A percentile compares a stretch with the other conserved stretches of the same genome.
These are phyloP conservation scores for Agriopis leucophaearia DNA, from an alignment of 2,888 invertebrate species.

Conservation along the genomic window DNA sequence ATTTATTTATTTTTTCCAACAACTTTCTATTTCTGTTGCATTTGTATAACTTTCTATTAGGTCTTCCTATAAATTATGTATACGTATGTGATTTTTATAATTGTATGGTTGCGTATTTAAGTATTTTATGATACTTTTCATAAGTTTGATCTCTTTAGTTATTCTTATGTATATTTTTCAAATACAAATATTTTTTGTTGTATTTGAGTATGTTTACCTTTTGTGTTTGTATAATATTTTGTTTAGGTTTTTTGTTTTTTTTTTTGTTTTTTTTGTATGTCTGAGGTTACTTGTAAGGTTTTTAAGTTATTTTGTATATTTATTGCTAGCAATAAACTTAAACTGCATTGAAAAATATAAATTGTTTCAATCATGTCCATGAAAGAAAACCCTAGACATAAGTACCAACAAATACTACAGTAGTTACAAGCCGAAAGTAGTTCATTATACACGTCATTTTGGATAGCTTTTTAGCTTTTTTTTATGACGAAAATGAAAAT, in stretches of 20 bases:
- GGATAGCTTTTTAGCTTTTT: too few relatives aligned
- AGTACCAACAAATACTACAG: too few relatives aligned
- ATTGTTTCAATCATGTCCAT: neutral
- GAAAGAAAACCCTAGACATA: too few relatives aligned
- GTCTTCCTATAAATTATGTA: slow-evolving; percentile 39
- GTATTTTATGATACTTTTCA: slow-evolving; percentile 44
- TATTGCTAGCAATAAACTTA: slow-evolving; percentile 48
- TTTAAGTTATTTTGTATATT: slow-evolving; percentile 46
- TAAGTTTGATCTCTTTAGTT: slow-evolving; percentile 46
- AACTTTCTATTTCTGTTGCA: slow-evolving; percentile 25
- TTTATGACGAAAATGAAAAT: too few relatives aligned
- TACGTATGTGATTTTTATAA: slow-evolving; percentile 37
- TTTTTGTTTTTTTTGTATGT: slow-evolving; percentile 56
- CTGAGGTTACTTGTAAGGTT: slow-evolving; percentile 55
- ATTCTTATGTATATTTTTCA: slow-evolving; percentile 5
- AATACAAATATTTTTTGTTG: neutral
- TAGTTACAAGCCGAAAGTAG: too few relatives aligned
- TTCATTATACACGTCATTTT: too few relatives aligned
- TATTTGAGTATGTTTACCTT: neutral
- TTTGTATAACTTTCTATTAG: slow-evolving; percentile 26
- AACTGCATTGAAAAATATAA: slow-evolving; percentile 36
- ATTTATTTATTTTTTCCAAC: slow-evolving; percentile 24
- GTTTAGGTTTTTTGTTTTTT: slow-evolving; percentile 45
- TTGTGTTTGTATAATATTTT: slow-evolving; percentile 24
- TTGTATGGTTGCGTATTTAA: slow-evolving; percentile 36